Evolutionary conservation across 2,888 invertebrate species (phyloP).

Genomic region (Zonitis immaculata): DNA sequence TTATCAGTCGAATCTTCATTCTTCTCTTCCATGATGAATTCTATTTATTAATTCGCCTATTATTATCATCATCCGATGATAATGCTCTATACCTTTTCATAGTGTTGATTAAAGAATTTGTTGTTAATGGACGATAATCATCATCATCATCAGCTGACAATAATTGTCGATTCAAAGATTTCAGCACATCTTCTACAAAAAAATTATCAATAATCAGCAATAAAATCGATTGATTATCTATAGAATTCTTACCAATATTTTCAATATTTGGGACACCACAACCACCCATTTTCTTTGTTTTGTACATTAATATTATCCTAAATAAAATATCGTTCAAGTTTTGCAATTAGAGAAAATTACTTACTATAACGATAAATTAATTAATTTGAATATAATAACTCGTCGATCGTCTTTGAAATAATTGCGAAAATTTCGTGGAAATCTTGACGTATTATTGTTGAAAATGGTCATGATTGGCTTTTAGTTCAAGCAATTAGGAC

Average conservation of each 20-base stretch:
- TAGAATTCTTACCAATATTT: neutral
- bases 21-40: neutral
- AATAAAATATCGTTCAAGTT: no score
- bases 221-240: neutral
- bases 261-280: no score
- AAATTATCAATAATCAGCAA: neutral
- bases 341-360: no score
- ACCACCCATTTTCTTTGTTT: no score
- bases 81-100: slow-evolving; percentile 11
- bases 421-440: no score
- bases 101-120: slow-evolving; percentile 6
- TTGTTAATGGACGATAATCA: slow-evolving; percentile 3
- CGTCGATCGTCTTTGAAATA: no score
- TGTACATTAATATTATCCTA: no score
- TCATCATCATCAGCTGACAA: slow-evolving; percentile 2
- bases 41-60: neutral
- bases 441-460: no score
- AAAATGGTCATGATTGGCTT: no score
- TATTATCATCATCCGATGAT: neutral
- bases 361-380: no score
- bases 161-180: neutral
- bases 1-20: neutral
- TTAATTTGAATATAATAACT: no score
- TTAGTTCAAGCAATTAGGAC: neutral
- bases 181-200: neutral